These are phyloP conservation scores for Lamprotornis superbus DNA, from an alignment of 2,113 vertebrate species.

Conservation along the genomic window DNA sequence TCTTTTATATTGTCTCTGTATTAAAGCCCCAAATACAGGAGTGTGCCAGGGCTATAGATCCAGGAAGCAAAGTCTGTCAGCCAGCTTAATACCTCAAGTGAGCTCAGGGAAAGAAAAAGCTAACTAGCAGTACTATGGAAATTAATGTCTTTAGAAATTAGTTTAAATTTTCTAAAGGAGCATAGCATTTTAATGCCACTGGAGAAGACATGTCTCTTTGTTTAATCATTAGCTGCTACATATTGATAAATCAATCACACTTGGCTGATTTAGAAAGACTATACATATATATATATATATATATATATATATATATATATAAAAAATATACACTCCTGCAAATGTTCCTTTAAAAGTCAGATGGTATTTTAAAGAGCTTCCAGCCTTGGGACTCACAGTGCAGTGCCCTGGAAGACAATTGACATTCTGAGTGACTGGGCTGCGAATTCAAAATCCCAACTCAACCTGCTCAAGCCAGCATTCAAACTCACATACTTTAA, in stretches of 20 bases:
- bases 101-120: neutral
- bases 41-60: neutral
- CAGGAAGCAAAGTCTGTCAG: neutral
- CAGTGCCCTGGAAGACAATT: constrained; percentile 68
- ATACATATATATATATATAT: neutral
- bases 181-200: neutral
- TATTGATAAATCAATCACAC: constrained; percentile 22
- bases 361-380: constrained; percentile 55
- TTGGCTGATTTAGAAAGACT: neutral
- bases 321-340: neutral
- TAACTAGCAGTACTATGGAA: neutral
- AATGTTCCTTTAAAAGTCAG: constrained; percentile 63
- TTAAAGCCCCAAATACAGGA: neutral
- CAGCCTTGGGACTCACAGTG: constrained; percentile 63
- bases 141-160: neutral
- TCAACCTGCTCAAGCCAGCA: constrained; percentile 40
- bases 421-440: constrained; percentile 72
- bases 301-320: neutral
- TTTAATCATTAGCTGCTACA: constrained; percentile 8
- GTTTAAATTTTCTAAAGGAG: neutral
- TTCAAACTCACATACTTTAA: constrained; percentile 38
- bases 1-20: neutral
- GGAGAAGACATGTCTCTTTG: neutral
- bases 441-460: constrained; percentile 68
- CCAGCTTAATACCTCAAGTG: neutral